phyloP scores from a whole-genome alignment of 1,140 invertebrate genomes.

The Latrodectus geometricus region DNA sequence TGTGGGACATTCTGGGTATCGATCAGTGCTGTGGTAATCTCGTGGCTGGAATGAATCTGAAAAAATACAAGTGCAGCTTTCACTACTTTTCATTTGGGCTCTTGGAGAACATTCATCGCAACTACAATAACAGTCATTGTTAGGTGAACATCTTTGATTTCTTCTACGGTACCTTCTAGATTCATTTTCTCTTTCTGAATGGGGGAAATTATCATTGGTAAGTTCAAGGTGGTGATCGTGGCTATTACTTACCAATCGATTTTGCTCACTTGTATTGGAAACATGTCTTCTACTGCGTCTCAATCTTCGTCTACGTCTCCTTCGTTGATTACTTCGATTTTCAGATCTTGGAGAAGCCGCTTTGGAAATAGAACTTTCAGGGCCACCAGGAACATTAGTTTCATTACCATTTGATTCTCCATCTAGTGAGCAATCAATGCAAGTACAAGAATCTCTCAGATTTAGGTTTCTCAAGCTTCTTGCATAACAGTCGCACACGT shows the following conservation, averaged over 20 bases:
- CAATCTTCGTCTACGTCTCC: not conserved
- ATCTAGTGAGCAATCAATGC: not conserved
- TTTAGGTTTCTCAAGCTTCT: not conserved
- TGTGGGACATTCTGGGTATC: not conserved
- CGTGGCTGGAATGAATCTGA: not conserved
- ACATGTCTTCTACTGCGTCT: constrained; percentile 23
- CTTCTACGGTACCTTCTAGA: not conserved
- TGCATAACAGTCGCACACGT: not conserved
- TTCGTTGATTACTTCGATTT: not conserved
- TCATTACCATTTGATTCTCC: not conserved
- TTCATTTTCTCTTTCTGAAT: not conserved
- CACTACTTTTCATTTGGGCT: not conserved
- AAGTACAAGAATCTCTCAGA: not conserved
- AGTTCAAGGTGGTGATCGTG: not conserved
- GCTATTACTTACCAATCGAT: not conserved
- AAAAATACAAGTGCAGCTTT: not conserved
- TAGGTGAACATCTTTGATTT: not conserved
- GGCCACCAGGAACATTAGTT: not conserved
- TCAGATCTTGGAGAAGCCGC: not conserved
- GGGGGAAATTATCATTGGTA: not conserved
- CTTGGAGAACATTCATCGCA: not conserved
- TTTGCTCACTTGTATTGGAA: not conserved
- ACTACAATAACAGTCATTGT: not conserved
- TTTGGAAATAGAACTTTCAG: not conserved
- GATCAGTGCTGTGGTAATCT: too few species aligned